Percentiles rank a stretch among this genome's conserved stretches.
Conservation (phyloP, 2,113 vertebrate genomes). For the Lamprologus sp. region DNA sequence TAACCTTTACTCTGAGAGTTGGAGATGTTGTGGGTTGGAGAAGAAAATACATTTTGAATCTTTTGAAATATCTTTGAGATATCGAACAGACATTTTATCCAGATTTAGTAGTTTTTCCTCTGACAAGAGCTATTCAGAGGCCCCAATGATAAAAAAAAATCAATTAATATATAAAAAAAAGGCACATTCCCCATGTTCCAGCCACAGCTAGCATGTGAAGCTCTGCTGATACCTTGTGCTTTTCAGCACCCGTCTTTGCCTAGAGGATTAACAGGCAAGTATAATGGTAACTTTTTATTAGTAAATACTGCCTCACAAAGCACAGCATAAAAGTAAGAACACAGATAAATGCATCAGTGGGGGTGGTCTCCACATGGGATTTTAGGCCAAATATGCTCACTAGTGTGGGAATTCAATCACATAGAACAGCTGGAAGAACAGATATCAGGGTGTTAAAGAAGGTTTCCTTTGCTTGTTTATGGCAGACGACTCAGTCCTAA, state of each 20-base stretch:
- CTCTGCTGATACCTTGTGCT: slow-evolving; percentile 19
- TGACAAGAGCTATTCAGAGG: neutral
- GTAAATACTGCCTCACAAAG: neutral
- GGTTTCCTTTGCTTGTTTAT: neutral
- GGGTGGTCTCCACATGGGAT: neutral
- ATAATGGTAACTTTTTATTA: slow-evolving; percentile 47
- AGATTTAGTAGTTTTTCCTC: neutral
- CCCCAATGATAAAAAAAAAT: neutral
- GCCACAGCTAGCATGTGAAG: slow-evolving; percentile 51
- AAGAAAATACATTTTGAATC: neutral
- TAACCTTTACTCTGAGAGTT: neutral
- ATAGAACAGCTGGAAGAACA: neutral
- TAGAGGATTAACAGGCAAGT: neutral
- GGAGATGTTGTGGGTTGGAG: neutral
- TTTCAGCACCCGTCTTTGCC: neutral
- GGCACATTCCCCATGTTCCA: neutral
- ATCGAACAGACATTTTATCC: neutral
- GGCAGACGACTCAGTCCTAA: neutral
- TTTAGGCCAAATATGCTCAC: neutral
- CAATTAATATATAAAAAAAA: neutral
- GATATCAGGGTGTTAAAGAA: neutral
- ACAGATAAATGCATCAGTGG: neutral
- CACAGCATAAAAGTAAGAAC: neutral
- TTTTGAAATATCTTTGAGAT: neutral
- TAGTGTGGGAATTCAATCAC: neutral